phyloP scores from a whole-genome alignment of 2,797 vertebrate species.

The Nasua narica region DNA sequence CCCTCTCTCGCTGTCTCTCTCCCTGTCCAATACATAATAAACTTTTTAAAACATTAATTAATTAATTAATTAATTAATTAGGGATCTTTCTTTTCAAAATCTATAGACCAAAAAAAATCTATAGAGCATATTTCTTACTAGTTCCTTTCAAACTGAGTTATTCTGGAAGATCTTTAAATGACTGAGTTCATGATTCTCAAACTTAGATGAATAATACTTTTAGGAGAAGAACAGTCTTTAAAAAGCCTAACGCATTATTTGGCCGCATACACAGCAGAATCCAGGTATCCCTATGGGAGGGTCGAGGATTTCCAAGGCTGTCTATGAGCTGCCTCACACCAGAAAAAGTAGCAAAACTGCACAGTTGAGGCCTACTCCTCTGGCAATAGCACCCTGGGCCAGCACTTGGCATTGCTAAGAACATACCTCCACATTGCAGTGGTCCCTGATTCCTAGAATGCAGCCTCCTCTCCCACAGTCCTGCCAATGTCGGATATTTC shows the following conservation, averaged over 20 bases:
- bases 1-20: too few species aligned
- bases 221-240: background rate
- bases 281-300: background rate
- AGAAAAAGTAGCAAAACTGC: background rate
- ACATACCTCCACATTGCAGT: background rate
- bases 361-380: background rate
- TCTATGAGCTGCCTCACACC: background rate
- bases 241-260: background rate
- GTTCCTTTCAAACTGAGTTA: background rate
- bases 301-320: background rate
- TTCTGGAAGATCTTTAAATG: background rate
- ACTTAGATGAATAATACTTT: background rate
- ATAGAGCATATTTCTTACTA: background rate
- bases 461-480: background rate
- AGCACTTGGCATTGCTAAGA: background rate
- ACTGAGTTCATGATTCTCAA: background rate
- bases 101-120: background rate
- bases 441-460: background rate
- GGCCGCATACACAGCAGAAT: background rate
- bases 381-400: too few species aligned
- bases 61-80: too few species aligned
- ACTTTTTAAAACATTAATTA: too few species aligned
- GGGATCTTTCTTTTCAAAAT: background rate
- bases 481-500: background rate
- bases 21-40: too few species aligned